Evolutionary conservation across 2,113 vertebrate genomes (phyloP), one percentile per base, ranked within the genome.

Genomic region (Tiliqua scincoides): DNA sequence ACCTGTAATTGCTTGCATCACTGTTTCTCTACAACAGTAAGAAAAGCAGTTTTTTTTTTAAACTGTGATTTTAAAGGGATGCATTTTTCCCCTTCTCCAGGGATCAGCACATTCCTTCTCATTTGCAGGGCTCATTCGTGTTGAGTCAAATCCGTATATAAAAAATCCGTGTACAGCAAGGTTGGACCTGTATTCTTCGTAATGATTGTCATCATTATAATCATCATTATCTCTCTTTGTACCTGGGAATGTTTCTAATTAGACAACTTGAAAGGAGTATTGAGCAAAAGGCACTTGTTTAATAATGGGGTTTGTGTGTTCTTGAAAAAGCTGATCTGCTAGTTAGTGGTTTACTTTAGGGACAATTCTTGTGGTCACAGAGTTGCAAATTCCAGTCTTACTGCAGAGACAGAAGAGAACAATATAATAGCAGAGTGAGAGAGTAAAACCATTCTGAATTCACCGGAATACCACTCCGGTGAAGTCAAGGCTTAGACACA

Each of bases 351-450:
- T 48, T 62, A 32, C 11, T 80, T 73, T 91, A 75, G 70, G 91
- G 94, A 88, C 89, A 90, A 85, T 48, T 27, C 37, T 82, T 9
- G 1, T 83, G 67, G 37, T 74, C 67, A 87, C 70, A 30, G 18
- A 88, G 52, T 52, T 88, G 74, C 89, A 87, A 94, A 89, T 89
- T 91, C 63, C 81, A 78, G 74, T 43, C 85, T 86, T 91, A 87
- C 91, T 94, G 84, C 72, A 92, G 82, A 62, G 57, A 79, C 4
- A 88, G 89, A 90, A 91, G 91, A 84, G 78, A 91, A 90, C 40
- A 75, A 79, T 48, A 73, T n/a, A 59, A 83, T 43, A 83, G 37
- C 11, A 90, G 87, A 68, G 54, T 32, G 0, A 0, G 52, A 87
- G 77, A 91, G 70, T 63, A 76, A 89, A 86, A 70, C 67, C 88